phyloP scores from a whole-genome alignment of 2,797 vertebrate species.

The Tragelaphus oryx region DNA sequence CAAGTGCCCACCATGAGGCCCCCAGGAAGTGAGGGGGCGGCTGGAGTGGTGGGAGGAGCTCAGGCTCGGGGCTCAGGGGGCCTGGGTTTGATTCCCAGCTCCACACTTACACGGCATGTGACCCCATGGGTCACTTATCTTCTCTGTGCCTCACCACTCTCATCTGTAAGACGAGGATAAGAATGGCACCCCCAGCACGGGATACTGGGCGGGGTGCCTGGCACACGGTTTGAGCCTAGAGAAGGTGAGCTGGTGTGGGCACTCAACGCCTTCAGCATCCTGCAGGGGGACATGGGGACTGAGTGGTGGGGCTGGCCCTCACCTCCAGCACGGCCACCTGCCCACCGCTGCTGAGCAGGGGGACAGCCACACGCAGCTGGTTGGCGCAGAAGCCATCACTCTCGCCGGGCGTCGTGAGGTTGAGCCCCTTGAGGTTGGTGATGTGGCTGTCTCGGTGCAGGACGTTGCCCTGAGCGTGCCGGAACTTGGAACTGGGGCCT shows the following conservation, averaged over 20 bases:
- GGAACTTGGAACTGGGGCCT: slow-evolving; percentile 94
- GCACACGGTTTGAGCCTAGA: not conserved
- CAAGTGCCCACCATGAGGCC: not conserved
- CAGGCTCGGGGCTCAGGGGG: not conserved
- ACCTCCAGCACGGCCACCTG: slow-evolving; percentile 95
- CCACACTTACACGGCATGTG: slow-evolving; percentile 36
- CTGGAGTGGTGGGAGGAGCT: not conserved
- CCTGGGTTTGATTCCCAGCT: slow-evolving; percentile 4
- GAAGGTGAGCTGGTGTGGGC: not conserved
- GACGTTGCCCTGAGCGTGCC: slow-evolving; percentile 89
- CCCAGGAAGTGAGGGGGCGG: not conserved
- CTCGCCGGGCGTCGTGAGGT: slow-evolving; percentile 95
- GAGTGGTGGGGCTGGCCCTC: not conserved
- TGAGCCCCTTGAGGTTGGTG: slow-evolving; percentile 93
- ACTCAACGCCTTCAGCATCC: not conserved
- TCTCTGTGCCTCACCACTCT: slow-evolving; percentile 34
- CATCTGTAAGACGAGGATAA: slow-evolving; percentile 37
- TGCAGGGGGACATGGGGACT: not conserved
- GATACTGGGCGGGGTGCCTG: not conserved
- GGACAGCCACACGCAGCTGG: slow-evolving; percentile 85
- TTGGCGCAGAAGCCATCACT: slow-evolving; percentile 93
- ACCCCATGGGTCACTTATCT: not conserved
- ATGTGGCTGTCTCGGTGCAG: slow-evolving; percentile 92
- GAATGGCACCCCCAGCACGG: not conserved
- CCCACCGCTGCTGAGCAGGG: slow-evolving; percentile 90